Evolutionary conservation across 23 tunicate genomes (phyloP).

Genomic region (Ascidia mentula): DNA sequence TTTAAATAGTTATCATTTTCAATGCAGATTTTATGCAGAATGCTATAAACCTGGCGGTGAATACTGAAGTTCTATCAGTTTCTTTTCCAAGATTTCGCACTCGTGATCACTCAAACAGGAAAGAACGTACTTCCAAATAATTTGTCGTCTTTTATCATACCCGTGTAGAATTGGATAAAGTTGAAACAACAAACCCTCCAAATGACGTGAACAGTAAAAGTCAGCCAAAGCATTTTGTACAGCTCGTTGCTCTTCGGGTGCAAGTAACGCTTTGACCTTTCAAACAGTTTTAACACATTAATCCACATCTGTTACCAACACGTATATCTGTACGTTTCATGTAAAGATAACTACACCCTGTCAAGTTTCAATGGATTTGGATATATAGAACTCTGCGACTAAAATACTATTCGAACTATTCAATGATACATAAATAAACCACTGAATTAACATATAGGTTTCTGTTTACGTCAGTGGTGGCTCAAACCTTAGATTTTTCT

Average conservation of each 20-base stretch:
- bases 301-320: too few relatives aligned
- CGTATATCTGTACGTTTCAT: too few relatives aligned
- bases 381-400: too few relatives aligned
- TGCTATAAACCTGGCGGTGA: too few relatives aligned
- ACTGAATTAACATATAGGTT: too few relatives aligned
- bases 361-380: too few relatives aligned
- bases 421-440: too few relatives aligned
- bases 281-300: too few relatives aligned
- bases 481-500: neutral
- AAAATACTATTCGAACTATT: too few relatives aligned
- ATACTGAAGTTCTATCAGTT: constrained; percentile 28
- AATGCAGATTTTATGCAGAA: too few relatives aligned
- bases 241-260: constrained; percentile 9
- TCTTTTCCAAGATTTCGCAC: constrained; percentile 23
- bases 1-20: too few relatives aligned
- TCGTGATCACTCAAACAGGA: constrained; percentile 32
- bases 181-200: constrained; percentile 37
- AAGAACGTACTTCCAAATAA: constrained; percentile 49
- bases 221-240: constrained; percentile 39
- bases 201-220: constrained; percentile 23
- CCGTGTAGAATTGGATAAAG: constrained; percentile 42
- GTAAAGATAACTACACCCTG: too few relatives aligned
- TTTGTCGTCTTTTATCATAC: constrained; percentile 26
- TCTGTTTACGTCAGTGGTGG: neutral
- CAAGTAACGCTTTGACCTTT: constrained; percentile 24